Percentiles rank a stretch among this genome's conserved stretches.
phyloP scores from a whole-genome alignment of 2,888 invertebrate species.

The Amaurobius ferox region DNA sequence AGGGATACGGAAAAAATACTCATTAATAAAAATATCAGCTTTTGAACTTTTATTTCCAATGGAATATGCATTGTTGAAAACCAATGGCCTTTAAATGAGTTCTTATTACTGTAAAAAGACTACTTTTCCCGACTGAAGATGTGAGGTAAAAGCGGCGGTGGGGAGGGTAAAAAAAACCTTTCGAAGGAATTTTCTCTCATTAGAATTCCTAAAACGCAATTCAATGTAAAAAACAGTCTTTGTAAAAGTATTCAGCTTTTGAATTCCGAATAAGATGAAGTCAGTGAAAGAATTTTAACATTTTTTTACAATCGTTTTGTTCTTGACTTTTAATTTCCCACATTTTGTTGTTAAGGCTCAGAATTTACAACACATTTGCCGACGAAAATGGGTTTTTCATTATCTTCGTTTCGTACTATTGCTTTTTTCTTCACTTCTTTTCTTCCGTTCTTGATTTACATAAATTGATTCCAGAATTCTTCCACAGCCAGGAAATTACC shows the following conservation, averaged over 20 bases:
- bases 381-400: constrained; percentile 42
- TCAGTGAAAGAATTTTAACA: constrained; percentile 38
- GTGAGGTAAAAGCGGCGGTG: constrained; percentile 31
- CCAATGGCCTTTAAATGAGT: constrained; percentile 41
- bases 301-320: constrained; percentile 16
- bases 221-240: constrained; percentile 62
- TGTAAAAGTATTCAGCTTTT: constrained; percentile 65
- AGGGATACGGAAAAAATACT: not conserved
- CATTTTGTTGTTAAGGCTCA: constrained; percentile 22
- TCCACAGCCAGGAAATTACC: not conserved
- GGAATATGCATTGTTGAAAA: constrained; percentile 23
- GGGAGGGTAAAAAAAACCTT: constrained; percentile 36
- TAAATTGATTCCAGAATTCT: constrained; percentile 25
- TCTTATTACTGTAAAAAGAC: constrained; percentile 32
- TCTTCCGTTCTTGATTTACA: not conserved
- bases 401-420: constrained; percentile 15
- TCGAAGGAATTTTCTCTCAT: constrained; percentile 63
- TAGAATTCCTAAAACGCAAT: constrained; percentile 67
- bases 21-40: constrained; percentile 15
- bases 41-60: constrained; percentile 27
- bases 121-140: constrained; percentile 25
- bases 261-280: constrained; percentile 26
- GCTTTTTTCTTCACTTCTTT: not conserved
- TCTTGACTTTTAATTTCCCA: constrained; percentile 52
- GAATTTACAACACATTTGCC: constrained; percentile 41